Conservation (phyloP, 92 coral and sea anemone genomes). For the Zoanthus solanderi region DNA sequence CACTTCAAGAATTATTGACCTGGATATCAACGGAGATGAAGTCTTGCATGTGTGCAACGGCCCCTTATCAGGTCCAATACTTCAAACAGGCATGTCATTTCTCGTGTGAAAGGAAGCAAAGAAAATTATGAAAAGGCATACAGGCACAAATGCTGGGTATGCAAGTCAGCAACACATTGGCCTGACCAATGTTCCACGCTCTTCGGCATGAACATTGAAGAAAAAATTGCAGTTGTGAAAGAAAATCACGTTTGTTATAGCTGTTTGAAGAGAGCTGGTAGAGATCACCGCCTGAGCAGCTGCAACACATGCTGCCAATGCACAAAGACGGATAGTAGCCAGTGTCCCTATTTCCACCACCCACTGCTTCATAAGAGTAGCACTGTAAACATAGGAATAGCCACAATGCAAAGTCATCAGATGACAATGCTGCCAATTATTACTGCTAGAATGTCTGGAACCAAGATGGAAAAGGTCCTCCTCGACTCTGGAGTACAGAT, state of each 20-base stretch:
- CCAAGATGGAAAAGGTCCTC: slow-evolving; percentile 46
- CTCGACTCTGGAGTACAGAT: slow-evolving; percentile 62
- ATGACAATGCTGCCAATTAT: slow-evolving; percentile 47
- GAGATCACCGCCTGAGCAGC: not conserved
- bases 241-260: slow-evolving; percentile 7
- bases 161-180: too few species aligned
- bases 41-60: too few species aligned
- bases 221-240: not conserved
- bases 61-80: too few species aligned
- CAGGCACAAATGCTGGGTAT: too few species aligned
- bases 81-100: too few species aligned
- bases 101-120: too few species aligned
- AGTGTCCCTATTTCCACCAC: slow-evolving; percentile 50
- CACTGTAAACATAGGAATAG: slow-evolving; percentile 27
- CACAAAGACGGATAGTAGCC: too few species aligned
- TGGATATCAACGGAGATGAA: too few species aligned
- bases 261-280: slow-evolving; percentile 35
- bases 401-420: slow-evolving; percentile 14
- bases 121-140: too few species aligned
- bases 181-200: not conserved
- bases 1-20: too few species aligned
- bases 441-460: slow-evolving; percentile 22
- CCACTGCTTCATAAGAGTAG: slow-evolving; percentile 58
- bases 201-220: slow-evolving; percentile 14
- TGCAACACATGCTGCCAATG: too few species aligned